Base-by-base conservation (phyloP, 2,888 invertebrate species). In the Notodonta dromedarius region DNA sequence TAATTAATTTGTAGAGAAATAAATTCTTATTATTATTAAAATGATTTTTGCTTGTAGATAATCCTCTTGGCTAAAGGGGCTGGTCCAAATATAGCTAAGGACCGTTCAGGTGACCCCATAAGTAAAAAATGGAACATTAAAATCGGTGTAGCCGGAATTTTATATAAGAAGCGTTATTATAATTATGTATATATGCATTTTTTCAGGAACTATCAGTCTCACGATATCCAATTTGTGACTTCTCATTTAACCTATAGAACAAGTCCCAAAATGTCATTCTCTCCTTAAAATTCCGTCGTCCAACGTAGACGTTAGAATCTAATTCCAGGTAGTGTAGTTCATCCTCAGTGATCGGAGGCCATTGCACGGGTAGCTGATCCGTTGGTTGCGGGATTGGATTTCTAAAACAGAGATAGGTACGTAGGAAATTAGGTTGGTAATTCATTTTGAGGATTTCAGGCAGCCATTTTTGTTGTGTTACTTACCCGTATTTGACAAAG, bases 401-500 rank as follows among this genome's bases (percentile, higher is more conserved):
- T 11, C 7, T 35, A 59, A 57, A n/a, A 54, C 39, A 44, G 14
- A 24, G 32, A 24, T 24, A 24, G 24, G 24, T 24, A 24, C 24
- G 24, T 24, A 24, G 24, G 24, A 35, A 3, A 35, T 7, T 35
- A 35, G 7, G 6, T 35, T 35, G 5, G 7, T 35, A 35, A 7
- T 35, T 3, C 1, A 6, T 35, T 7, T 35, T 35, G 0, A 35
- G 35, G 35, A 35, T 35, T 35, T 35, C 7, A 35, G 0, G 35
- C 35, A 35, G 7, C 35, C 5, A 35, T 5, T 35, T 35, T 7
- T 35, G 35, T 6, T 52, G 35, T 40, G 55, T 12, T 42, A 70
- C 77, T 7, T 78, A 85, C 86, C 83, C 79, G 56, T 75, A 78
- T 76, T 85, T 87, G 9, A 73, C 85, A 67, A 85, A 85, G 66